These are phyloP conservation scores for Trachymyrmex septentrionalis DNA, from an alignment of 1,140 invertebrate genomes.

Conservation along the genomic window DNA sequence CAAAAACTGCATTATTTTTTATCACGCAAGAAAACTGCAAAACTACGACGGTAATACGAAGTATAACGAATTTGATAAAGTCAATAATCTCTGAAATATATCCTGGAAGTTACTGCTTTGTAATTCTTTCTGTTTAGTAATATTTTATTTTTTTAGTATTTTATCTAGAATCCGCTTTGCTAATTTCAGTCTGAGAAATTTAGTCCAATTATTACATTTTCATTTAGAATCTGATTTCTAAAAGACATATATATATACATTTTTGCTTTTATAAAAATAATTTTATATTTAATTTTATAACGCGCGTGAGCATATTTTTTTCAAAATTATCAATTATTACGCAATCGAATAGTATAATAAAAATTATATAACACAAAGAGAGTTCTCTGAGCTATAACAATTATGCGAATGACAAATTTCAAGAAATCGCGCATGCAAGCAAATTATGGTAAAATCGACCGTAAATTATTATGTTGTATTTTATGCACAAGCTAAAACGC, in stretches of 20 bases:
- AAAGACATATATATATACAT: neutral
- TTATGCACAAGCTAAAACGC: neutral
- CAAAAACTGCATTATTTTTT: neutral
- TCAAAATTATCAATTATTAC: neutral
- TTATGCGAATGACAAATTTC: neutral
- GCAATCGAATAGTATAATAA: neutral
- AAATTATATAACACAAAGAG: neutral
- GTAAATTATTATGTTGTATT: conserved; percentile 2
- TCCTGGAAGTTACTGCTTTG: neutral
- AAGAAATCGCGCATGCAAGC: neutral
- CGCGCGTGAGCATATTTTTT: neutral
- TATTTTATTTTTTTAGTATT: conserved; percentile 5
- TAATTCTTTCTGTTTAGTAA: neutral
- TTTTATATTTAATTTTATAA: neutral
- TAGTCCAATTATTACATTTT: neutral
- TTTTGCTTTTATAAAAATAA: neutral
- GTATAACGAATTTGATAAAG: neutral
- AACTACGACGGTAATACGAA: neutral
- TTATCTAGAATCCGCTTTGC: neutral
- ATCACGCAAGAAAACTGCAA: neutral
- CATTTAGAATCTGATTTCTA: neutral
- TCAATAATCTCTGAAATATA: conserved; percentile 8
- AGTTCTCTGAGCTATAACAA: neutral
- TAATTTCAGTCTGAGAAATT: neutral
- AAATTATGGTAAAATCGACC: conserved; percentile 1